Conservation (phyloP, 2,797 vertebrate genomes). For the Pelochelys cantorii region DNA sequence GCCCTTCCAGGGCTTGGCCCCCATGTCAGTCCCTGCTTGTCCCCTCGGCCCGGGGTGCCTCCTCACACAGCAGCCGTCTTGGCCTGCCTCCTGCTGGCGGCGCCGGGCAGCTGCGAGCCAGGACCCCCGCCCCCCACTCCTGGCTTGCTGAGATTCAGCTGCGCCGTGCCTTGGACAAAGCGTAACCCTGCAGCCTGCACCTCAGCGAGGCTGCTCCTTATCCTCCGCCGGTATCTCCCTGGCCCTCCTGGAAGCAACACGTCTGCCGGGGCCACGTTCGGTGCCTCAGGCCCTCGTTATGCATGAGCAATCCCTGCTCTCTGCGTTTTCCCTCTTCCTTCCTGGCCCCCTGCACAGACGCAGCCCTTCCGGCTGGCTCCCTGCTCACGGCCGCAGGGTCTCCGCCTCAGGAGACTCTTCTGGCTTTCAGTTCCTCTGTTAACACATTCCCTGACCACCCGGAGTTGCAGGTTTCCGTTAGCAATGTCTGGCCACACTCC, state of each 20-base stretch:
- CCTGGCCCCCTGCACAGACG: accelerated
- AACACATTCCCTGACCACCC: not conserved
- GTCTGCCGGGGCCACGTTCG: not conserved
- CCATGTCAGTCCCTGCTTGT: not conserved
- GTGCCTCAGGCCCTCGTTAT: accelerated
- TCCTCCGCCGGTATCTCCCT: not conserved
- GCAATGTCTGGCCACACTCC: slow-evolving; percentile 53
- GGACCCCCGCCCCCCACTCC: not conserved
- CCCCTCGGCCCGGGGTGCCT: not conserved
- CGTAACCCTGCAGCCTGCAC: not conserved
- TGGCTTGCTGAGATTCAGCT: not conserved
- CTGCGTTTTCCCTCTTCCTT: not conserved
- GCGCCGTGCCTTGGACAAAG: accelerated
- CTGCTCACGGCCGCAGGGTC: slow-evolving; percentile 33
- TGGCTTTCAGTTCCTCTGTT: slow-evolving; percentile 48
- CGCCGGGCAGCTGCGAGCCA: not conserved
- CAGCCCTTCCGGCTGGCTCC: not conserved
- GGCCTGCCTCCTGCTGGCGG: accelerated
- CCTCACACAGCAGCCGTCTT: too few species aligned
- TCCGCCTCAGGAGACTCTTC: not conserved
- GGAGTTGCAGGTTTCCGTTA: not conserved
- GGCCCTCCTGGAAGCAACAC: not conserved
- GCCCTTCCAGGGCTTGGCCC: not conserved
- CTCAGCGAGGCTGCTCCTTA: accelerated
- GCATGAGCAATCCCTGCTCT: accelerated